Base-by-base conservation (phyloP, 2,888 invertebrate species). In the Callyntrura guangdongensis region DNA sequence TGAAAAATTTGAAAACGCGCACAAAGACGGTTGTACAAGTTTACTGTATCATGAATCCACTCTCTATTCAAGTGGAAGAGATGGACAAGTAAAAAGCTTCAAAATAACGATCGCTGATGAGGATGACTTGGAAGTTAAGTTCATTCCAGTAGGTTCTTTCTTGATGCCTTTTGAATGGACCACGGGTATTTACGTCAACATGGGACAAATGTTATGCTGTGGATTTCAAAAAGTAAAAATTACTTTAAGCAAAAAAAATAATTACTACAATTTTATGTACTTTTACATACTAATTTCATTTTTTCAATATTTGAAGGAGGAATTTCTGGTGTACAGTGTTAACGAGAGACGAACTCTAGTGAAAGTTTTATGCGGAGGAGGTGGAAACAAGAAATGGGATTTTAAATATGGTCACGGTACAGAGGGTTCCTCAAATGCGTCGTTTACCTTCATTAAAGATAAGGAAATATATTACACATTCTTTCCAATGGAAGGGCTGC, bases 351-450 rank as follows among this genome's bases (percentile, higher is more conserved):
- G 92, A 0, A 74, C 87, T 2, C 20, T 92, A 0, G 74, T 82
- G 2, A 92, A 91, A 77, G 85, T 92, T 20, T 77, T 84, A 11
- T 88, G 89, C 45, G 82, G 91, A 12, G 91, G 91, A 22, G 92
- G 92, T 45, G 91, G 92, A 9, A 91, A 92, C 85, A 67, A 91
- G 25, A 88, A 89, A 45, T 92, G 92, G 92, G 91, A 91, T 36
- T 90, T 91, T n/a, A 89, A 87, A 25, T 91, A 85, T 45, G 86
- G 83, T 8, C 79, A 91, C 27, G 91, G 91, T 11, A 9, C 12
- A 22, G 47, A 64, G 0, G 84, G 83, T 0, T 86, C 77, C 20
- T 11, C 11, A 22, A 83, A 83, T 36, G 89, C 91, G 0, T 67
- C 89, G 6, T 91, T 92, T 53, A 61, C 91, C 3, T 92, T 84